Evolutionary conservation across 2,113 vertebrate species (phyloP).

Genomic region (Cyprinus carpio): DNA sequence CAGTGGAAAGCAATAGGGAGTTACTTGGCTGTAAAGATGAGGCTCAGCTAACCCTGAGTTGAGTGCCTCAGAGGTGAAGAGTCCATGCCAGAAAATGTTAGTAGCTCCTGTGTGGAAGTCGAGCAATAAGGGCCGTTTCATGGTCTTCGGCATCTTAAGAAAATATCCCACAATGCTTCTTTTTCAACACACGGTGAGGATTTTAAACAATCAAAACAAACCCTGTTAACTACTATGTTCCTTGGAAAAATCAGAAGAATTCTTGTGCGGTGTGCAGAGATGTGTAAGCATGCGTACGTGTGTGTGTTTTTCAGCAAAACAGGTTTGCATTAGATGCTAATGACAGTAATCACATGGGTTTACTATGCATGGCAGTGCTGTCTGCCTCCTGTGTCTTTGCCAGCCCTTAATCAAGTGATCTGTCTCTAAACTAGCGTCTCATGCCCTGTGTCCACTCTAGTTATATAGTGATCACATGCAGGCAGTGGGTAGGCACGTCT

Average conservation of each 20-base stretch:
- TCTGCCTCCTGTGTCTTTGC: slow-evolving; percentile 38
- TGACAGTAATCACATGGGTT: slow-evolving; percentile 45
- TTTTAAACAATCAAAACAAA: slow-evolving; percentile 40
- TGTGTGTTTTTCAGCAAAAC: slow-evolving; percentile 36
- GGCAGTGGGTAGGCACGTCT: not conserved
- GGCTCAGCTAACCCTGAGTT: not conserved
- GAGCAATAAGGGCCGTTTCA: not conserved
- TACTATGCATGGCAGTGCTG: slow-evolving; percentile 26
- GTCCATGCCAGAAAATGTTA: slow-evolving; percentile 57
- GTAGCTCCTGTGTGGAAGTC: slow-evolving; percentile 6
- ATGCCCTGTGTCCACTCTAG: slow-evolving; percentile 21
- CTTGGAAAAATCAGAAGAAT: slow-evolving; percentile 22
- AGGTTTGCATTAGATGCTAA: slow-evolving; percentile 40
- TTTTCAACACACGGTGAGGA: slow-evolving; percentile 25
- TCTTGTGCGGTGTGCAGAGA: not conserved
- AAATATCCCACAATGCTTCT: slow-evolving; percentile 2
- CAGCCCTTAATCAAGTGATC: slow-evolving; percentile 24
- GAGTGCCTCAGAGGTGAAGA: slow-evolving; percentile 62
- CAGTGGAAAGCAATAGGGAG: slow-evolving; percentile 45
- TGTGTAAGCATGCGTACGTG: not conserved
- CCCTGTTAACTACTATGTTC: slow-evolving; percentile 21
- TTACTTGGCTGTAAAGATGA: slow-evolving; percentile 1
- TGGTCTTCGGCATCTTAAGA: slow-evolving; percentile 10
- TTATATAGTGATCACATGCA: not conserved
- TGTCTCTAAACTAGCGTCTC: slow-evolving; percentile 31